Base-by-base conservation (phyloP, 2,113 vertebrate genomes). In the Haliaeetus leucogaster region DNA sequence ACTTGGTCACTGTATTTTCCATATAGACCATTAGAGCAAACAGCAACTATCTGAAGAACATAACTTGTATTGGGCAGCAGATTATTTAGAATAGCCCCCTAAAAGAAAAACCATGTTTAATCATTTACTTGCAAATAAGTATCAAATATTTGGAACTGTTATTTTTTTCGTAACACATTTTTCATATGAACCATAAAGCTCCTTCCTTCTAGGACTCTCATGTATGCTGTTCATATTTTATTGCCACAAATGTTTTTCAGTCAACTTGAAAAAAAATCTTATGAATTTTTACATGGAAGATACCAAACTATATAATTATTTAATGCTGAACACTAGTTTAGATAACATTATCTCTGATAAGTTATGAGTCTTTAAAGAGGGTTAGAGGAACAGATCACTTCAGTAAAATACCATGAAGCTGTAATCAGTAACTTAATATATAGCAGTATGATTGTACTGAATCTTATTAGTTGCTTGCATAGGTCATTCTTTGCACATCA, bases 51-150 rank as follows among this genome's bases (percentile, higher is more conserved):
- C 96, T 99, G 99, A 88, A 99, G 97, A 96, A 98, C 98, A 23
- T 99, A 99, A 98, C 99, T 99, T 93, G 98, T 98, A 94, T 99
- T 99, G 96, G 99, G 98, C 56, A 98, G 61, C 80, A 99, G 98
- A 93, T 99, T 98, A 79, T 98, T 99, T 52, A 99, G 98, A 97
- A 99, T 99, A 72, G 99, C 99, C 42, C 99, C 99, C 99, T 99
- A 96, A 95, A 98, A 98, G 61, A 97, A 68, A 97, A 95, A 96
- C 0, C 16, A 76, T 4, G 34, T 68, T 91, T 90, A 79, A 94
- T 88, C 17, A 96, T 36, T 96, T 66, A 78, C 55, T 63, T 93
- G 40, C 36, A 32, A 82, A 42, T 38, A 81, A 36, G 9, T 56
- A 82, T 62, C 26, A 93, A 36, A 56, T 56, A 70, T 43, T 18